A percentile compares a stretch with the other conserved stretches of the same genome.
phyloP scores from a whole-genome alignment of 2,888 invertebrate genomes.

The Alloplasta piceator region DNA sequence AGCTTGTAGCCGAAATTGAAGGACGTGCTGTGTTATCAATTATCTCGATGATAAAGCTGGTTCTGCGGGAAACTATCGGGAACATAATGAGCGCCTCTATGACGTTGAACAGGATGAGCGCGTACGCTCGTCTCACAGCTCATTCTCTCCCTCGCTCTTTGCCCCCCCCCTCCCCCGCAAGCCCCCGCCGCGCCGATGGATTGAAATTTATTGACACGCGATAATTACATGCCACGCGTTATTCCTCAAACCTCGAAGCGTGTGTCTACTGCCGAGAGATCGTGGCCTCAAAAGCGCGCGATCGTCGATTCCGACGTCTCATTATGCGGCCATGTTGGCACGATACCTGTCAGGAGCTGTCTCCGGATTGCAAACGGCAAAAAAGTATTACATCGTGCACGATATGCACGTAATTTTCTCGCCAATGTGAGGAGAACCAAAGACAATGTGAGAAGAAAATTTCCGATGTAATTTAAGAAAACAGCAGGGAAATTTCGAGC shows the following conservation, averaged over 20 bases:
- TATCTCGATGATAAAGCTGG: conserved; percentile 73
- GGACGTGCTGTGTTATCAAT: conserved; percentile 42
- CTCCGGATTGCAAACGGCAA: conserved; percentile 56
- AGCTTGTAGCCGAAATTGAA: conserved; percentile 16
- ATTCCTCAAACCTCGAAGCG: conserved; percentile 61
- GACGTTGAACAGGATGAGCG: not conserved
- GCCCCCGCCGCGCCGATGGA: conserved; percentile 61
- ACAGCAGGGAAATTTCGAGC: too few species aligned
- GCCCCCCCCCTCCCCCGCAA: too few species aligned
- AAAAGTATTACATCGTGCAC: conserved; percentile 3
- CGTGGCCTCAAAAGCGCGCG: conserved; percentile 45
- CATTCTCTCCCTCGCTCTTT: conserved; percentile 36
- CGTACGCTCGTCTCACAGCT: conserved; percentile 41
- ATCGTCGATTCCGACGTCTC: conserved; percentile 55
- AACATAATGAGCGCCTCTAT: conserved; percentile 68
- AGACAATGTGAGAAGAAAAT: too few species aligned
- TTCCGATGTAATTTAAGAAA: too few species aligned
- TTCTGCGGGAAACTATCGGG: conserved; percentile 71
- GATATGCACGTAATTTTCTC: conserved; percentile 25
- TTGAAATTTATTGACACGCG: conserved; percentile 80
- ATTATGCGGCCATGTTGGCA: conserved; percentile 61
- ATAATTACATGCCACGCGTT: conserved; percentile 79
- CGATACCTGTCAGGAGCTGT: conserved; percentile 59
- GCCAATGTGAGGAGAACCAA: too few species aligned
- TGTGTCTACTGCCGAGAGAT: conserved; percentile 35